phyloP scores from a whole-genome alignment of 2,888 invertebrate genomes.

The Protonemura montana region DNA sequence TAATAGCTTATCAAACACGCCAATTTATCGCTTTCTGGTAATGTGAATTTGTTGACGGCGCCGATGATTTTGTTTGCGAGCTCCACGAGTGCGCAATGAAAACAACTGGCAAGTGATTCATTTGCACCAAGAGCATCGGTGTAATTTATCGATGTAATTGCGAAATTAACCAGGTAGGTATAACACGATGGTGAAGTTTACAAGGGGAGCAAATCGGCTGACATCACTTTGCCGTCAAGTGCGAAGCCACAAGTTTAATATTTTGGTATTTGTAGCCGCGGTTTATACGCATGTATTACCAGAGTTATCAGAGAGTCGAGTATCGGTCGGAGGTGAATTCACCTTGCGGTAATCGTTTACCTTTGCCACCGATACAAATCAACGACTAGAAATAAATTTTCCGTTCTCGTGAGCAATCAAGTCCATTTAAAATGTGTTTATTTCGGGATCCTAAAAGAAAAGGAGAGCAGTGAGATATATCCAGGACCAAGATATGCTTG shows the following conservation, averaged over 20 bases:
- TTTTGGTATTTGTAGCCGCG: neutral
- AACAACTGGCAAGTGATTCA: neutral
- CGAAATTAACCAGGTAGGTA: neutral
- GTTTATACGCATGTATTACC: too few species aligned
- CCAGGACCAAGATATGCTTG: neutral
- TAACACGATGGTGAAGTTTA: neutral
- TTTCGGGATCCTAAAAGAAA: too few species aligned
- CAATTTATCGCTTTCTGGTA: too few species aligned
- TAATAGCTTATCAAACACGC: too few species aligned
- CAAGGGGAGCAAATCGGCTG: neutral
- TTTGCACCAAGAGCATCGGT: neutral
- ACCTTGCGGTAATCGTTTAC: too few species aligned
- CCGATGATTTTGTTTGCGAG: neutral
- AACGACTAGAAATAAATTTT: too few species aligned
- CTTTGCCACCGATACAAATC: too few species aligned
- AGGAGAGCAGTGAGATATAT: neutral
- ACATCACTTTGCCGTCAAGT: neutral
- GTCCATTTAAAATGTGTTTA: too few species aligned
- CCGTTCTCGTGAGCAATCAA: too few species aligned
- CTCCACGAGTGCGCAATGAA: too few species aligned
- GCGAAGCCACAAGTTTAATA: neutral
- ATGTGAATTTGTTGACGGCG: neutral
- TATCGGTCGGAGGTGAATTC: too few species aligned
- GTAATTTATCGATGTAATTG: neutral
- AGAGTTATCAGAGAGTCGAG: too few species aligned